Evolutionary conservation across 2,888 invertebrate genomes (phyloP).

Genomic region (Allacma fusca): DNA sequence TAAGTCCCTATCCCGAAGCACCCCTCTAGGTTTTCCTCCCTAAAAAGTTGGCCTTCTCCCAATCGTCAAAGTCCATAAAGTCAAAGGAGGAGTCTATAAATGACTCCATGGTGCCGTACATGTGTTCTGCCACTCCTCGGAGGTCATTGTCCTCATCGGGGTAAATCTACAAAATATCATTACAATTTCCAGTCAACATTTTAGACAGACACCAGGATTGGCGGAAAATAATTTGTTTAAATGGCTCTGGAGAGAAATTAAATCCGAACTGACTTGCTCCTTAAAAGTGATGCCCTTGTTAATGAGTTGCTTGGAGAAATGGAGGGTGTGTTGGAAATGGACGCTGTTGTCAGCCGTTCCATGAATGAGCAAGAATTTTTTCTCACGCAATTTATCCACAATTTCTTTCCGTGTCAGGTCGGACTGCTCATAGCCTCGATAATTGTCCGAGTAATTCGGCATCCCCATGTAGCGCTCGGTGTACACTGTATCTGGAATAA

Average conservation of each 20-base stretch:
- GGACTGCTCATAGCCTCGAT: constrained; percentile 76
- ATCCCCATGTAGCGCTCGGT: constrained; percentile 87
- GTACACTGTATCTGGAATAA: constrained; percentile 79
- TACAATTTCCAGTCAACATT: too few relatives aligned
- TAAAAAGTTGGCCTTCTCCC: constrained; percentile 69
- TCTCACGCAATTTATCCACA: constrained; percentile 77
- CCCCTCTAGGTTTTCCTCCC: too few relatives aligned
- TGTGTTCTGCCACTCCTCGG: constrained; percentile 76
- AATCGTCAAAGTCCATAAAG: constrained; percentile 74
- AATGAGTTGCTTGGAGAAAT: constrained; percentile 83
- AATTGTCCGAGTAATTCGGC: constrained; percentile 72
- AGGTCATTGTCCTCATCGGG: constrained; percentile 85
- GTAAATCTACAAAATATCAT: constrained; percentile 78
- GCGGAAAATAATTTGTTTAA: too few relatives aligned
- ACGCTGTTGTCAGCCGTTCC: constrained; percentile 86
- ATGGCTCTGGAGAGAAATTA: too few relatives aligned
- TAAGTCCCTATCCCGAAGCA: too few relatives aligned
- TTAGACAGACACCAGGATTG: too few relatives aligned
- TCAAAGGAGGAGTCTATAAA: constrained; percentile 87
- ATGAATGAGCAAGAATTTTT: constrained; percentile 73
- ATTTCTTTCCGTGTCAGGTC: constrained; percentile 75
- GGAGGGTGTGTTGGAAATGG: constrained; percentile 86
- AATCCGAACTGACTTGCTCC: too few relatives aligned
- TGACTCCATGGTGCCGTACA: constrained; percentile 84
- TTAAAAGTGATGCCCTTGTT: constrained; percentile 82